A percentile compares a stretch with the other conserved stretches of the same genome.
Evolutionary conservation across 2,113 vertebrate species (phyloP).

Genomic region (Panurus biarmicus): DNA sequence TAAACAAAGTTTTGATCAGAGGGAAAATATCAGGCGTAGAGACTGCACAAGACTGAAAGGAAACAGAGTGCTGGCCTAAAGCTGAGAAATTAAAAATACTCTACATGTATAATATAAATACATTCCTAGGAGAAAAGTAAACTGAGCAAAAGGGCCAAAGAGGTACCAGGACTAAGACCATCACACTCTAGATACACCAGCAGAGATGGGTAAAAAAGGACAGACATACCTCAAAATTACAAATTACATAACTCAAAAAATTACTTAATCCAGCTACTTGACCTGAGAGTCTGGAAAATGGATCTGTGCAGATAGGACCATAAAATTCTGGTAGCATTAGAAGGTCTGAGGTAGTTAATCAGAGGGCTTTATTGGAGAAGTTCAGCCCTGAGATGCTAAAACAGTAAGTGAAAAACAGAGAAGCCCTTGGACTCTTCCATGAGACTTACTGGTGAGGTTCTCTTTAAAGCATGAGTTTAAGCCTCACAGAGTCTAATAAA

Average conservation of each 20-base stretch:
- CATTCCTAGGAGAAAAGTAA: not conserved
- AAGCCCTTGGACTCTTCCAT: not conserved
- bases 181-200: not conserved
- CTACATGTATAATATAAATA: not conserved
- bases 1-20: not conserved
- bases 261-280: not conserved
- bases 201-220: accelerated
- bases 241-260: too few relatives aligned
- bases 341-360: not conserved
- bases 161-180: not conserved
- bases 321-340: not conserved
- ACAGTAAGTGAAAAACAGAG: not conserved
- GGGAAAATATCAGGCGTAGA: not conserved
- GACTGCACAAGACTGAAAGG: not conserved
- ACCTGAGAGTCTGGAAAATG: not conserved
- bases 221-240: not conserved
- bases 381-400: not conserved
- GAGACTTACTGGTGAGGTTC: not conserved
- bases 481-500: not conserved
- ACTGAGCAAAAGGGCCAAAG: not conserved
- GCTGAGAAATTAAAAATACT: not conserved
- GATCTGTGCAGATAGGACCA: not conserved
- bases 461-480: not conserved
- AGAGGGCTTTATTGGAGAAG: not conserved
- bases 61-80: not conserved